phyloP scores from a whole-genome alignment of 2,797 vertebrate genomes.

The Bovichtus variegatus region DNA sequence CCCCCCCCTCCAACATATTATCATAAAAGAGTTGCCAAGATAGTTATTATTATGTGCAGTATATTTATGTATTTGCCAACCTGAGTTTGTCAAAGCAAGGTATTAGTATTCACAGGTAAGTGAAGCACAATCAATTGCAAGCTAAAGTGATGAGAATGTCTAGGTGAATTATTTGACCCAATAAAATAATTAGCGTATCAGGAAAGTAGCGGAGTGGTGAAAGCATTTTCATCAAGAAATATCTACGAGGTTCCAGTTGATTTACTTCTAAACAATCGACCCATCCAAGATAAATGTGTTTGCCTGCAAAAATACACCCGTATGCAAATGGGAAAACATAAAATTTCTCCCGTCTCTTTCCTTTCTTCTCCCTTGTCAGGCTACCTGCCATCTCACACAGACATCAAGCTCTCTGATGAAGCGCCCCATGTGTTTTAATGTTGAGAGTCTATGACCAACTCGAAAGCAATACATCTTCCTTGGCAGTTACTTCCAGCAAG shows the following conservation, averaged over 20 bases:
- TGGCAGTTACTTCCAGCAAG: slow-evolving; percentile 85
- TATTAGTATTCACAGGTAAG: slow-evolving; percentile 69
- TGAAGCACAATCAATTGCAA: slow-evolving; percentile 64
- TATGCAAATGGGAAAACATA: slow-evolving; percentile 78
- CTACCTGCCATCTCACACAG: slow-evolving; percentile 85
- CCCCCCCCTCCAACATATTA: slow-evolving; percentile 10
- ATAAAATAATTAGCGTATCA: slow-evolving; percentile 82
- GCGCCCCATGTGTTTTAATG: slow-evolving; percentile 86
- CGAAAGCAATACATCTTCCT: slow-evolving; percentile 86
- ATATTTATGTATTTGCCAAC: slow-evolving; percentile 56
- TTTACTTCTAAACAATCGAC: slow-evolving; percentile 80
- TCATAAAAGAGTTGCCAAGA: slow-evolving; percentile 38
- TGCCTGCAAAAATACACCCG: slow-evolving; percentile 70
- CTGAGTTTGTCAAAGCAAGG: slow-evolving; percentile 37
- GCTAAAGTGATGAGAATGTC: slow-evolving; percentile 73
- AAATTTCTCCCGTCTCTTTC: slow-evolving; percentile 70
- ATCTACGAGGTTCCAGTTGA: slow-evolving; percentile 74
- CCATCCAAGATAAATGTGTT: slow-evolving; percentile 78
- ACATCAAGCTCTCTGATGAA: slow-evolving; percentile 85
- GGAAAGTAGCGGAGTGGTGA: slow-evolving; percentile 69
- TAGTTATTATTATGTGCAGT: slow-evolving; percentile 39
- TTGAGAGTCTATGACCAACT: slow-evolving; percentile 82
- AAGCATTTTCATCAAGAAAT: slow-evolving; percentile 83
- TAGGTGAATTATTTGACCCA: slow-evolving; percentile 78
- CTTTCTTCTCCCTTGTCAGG: slow-evolving; percentile 78